phyloP scores from a whole-genome alignment of 1,140 invertebrate genomes.

The Ceratosolen solmsi region DNA sequence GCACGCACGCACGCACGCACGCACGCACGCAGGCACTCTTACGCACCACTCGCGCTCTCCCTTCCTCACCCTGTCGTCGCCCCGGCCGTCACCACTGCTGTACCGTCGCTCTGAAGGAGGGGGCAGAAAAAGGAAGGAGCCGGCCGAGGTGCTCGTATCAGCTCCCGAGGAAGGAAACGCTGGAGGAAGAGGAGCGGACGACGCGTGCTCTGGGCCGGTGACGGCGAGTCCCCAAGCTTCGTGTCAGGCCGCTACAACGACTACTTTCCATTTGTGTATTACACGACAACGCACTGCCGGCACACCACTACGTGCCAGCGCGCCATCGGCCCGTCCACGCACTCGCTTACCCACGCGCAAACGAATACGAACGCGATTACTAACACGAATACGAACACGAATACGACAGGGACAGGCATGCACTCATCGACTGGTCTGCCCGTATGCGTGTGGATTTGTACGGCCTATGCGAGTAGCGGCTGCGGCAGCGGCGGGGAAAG shows the following conservation, averaged over 20 bases:
- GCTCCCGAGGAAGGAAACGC: background rate
- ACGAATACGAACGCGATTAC: background rate
- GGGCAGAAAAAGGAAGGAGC: background rate
- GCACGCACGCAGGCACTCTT: background rate
- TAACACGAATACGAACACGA: background rate
- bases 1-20: constrained; percentile 53
- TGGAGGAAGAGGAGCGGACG: background rate
- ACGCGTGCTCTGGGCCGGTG: background rate
- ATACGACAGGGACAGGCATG: too few species aligned
- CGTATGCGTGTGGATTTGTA: background rate
- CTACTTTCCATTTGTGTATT: constrained; percentile 32
- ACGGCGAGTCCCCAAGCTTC: background rate
- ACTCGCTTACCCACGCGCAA: background rate
- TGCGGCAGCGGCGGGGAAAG: background rate
- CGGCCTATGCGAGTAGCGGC: background rate
- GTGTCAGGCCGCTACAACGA: background rate
- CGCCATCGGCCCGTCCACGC: background rate
- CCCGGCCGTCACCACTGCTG: constrained; percentile 42
- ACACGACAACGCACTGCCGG: background rate
- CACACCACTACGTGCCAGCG: background rate
- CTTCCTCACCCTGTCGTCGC: background rate
- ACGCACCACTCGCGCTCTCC: background rate
- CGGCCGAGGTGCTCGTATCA: background rate
- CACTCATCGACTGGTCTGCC: too few species aligned
- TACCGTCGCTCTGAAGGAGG: too few species aligned